phyloP scores from a whole-genome alignment of 2,113 vertebrate genomes.

The Myxocyprinus asiaticus region DNA sequence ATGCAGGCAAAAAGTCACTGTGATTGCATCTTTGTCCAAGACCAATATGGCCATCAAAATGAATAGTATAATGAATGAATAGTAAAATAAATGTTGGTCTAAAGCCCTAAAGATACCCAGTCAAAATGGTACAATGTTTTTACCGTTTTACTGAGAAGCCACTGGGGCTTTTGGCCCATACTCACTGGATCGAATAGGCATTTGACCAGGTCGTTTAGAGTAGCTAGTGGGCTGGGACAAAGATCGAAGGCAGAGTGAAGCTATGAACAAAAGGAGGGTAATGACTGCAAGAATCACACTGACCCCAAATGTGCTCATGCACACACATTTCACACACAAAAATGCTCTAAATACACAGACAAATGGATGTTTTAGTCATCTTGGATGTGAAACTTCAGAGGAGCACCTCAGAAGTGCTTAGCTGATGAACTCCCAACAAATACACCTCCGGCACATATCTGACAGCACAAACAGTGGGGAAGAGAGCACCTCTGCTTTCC shows the following conservation, averaged over 20 bases:
- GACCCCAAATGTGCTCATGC: constrained; percentile 7
- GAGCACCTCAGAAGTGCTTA: constrained; percentile 24
- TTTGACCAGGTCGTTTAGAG: constrained; percentile 49
- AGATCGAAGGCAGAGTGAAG: constrained; percentile 43
- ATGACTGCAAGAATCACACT: constrained; percentile 20
- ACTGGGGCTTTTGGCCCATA: constrained; percentile 40
- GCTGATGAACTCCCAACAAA: constrained; percentile 39
- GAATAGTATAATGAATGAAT: not conserved
- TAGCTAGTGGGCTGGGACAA: constrained; percentile 36
- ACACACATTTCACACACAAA: constrained; percentile 24
- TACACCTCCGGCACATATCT: constrained; percentile 47
- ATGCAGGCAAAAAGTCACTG: too few species aligned
- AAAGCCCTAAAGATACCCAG: constrained; percentile 23
- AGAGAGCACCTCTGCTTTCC: constrained; percentile 53
- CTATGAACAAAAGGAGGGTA: constrained; percentile 46
- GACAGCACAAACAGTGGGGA: constrained; percentile 47
- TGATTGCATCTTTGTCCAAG: too few species aligned
- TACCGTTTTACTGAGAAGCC: constrained; percentile 48
- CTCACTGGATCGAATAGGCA: constrained; percentile 52
- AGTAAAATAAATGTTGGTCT: constrained; percentile 14
- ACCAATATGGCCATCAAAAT: not conserved
- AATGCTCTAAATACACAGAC: constrained; percentile 21
- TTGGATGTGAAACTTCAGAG: constrained; percentile 4
- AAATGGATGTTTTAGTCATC: constrained; percentile 36
- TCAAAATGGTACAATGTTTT: constrained; percentile 22